Conservation (phyloP, 1,140 invertebrate genomes). For the Armadillidium nasatum region DNA sequence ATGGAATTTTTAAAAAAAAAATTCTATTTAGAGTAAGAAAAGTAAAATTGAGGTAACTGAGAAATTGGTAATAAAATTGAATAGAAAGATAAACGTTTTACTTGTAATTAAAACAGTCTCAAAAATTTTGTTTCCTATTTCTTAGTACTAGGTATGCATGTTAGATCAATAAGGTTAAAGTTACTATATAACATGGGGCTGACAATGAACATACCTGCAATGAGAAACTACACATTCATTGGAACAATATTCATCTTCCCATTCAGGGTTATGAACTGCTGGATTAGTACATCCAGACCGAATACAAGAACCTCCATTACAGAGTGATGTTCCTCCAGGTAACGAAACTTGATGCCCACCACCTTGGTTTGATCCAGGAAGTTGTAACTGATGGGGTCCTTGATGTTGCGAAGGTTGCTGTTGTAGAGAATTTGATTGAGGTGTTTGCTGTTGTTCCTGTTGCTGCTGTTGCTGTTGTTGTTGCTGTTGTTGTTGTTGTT, state of each 20-base stretch:
- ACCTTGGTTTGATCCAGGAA: constrained; percentile 51
- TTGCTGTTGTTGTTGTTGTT: constrained; percentile 51
- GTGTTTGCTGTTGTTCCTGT: constrained; percentile 47
- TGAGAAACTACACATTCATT: constrained; percentile 95
- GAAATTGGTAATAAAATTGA: not conserved
- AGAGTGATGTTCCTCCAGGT: not conserved
- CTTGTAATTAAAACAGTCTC: not conserved
- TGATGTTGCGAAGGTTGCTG: constrained; percentile 54
- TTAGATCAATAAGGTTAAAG: not conserved
- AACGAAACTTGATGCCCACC: not conserved
- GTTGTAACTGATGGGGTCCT: constrained; percentile 47
- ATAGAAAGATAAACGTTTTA: not conserved
- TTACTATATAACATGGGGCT: not conserved
- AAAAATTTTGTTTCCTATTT: not conserved
- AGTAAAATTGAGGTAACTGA: not conserved
- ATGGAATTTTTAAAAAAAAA: too few species aligned
- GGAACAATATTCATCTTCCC: constrained; percentile 96
- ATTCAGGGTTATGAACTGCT: constrained; percentile 84
- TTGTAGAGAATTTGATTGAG: constrained; percentile 46
- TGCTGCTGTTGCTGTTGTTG: constrained; percentile 49
- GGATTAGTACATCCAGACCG: constrained; percentile 84
- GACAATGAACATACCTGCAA: constrained; percentile 60
- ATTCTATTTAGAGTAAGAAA: too few species aligned
- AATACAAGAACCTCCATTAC: constrained; percentile 58
- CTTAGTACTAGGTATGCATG: not conserved